These are phyloP conservation scores for Grammomys dolichurus DNA, from an alignment of 2,113 vertebrate genomes.

Conservation along the genomic window DNA sequence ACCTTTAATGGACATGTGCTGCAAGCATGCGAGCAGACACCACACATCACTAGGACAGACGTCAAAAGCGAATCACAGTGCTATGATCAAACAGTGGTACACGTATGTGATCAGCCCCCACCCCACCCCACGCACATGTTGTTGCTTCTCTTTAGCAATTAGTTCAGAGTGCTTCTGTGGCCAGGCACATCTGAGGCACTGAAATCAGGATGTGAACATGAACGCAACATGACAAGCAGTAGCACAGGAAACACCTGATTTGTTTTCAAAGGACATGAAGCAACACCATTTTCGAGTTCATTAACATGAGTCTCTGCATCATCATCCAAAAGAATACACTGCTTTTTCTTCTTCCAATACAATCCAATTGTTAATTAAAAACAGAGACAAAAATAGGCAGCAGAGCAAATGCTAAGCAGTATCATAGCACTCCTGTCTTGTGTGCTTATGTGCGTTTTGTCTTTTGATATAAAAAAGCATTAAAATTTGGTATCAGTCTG, in stretches of 20 bases:
- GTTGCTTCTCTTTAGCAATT: conserved; percentile 81
- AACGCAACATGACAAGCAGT: conserved; percentile 81
- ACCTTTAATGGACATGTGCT: conserved; percentile 89
- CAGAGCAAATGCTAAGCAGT: conserved; percentile 47
- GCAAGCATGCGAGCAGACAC: conserved; percentile 87
- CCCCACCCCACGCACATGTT: not conserved
- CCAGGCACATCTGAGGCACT: conserved; percentile 76
- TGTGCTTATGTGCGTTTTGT: conserved; percentile 10
- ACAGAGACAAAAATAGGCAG: conserved; percentile 57
- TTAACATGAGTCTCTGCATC: conserved; percentile 81
- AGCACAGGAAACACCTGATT: conserved; percentile 80
- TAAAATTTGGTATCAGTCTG: conserved; percentile 60
- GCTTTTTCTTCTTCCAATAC: conserved; percentile 52
- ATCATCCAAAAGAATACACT: conserved; percentile 72
- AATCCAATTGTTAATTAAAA: conserved; percentile 68
- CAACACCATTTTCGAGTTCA: conserved; percentile 76
- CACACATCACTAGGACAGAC: conserved; percentile 82
- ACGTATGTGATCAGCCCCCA: conserved; percentile 43
- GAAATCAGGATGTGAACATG: conserved; percentile 81
- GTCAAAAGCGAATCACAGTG: conserved; percentile 84
- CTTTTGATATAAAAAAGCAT: conserved; percentile 67
- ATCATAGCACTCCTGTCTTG: conserved; percentile 5
- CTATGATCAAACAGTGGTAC: conserved; percentile 81
- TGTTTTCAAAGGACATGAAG: conserved; percentile 81
- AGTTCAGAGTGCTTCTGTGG: conserved; percentile 87